Percentiles rank a stretch among this genome's conserved stretches.
Conservation (phyloP, 2,888 invertebrate species). For the Cataglyphis rosenhaueri region DNA sequence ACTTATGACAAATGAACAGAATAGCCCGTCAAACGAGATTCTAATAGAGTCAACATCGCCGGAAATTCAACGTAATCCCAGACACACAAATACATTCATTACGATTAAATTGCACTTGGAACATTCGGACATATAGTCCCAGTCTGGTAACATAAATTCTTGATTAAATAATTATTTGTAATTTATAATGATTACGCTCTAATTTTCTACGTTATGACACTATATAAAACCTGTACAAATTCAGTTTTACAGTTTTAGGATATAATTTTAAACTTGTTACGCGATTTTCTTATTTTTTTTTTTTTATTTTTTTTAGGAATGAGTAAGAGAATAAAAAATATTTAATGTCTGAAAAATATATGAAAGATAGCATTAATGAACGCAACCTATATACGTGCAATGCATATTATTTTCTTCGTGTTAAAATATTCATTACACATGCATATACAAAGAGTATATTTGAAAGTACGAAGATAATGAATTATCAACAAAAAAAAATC, state of each 20-base stretch:
- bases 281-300: not conserved
- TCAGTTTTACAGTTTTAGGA: not conserved
- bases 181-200: not conserved
- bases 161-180: constrained; percentile 1
- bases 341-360: not conserved
- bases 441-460: not conserved
- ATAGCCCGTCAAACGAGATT: constrained; percentile 37
- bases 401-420: not conserved
- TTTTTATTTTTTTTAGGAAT: not conserved
- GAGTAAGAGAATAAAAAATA: not conserved
- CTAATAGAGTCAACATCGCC: constrained; percentile 21
- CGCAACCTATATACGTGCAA: not conserved
- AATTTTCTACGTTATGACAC: not conserved
- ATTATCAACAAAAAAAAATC: not conserved
- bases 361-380: not conserved
- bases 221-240: not conserved
- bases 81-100: constrained; percentile 23
- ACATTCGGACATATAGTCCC: constrained; percentile 1
- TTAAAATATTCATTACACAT: not conserved
- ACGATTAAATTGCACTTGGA: constrained; percentile 7
- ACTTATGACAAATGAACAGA: not conserved
- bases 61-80: constrained; percentile 28
- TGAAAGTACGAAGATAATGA: not conserved
- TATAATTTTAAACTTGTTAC: not conserved
- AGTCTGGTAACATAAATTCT: not conserved